Evolutionary conservation across 2,113 vertebrate species (phyloP).

Genomic region (Hemichromis elongatus): DNA sequence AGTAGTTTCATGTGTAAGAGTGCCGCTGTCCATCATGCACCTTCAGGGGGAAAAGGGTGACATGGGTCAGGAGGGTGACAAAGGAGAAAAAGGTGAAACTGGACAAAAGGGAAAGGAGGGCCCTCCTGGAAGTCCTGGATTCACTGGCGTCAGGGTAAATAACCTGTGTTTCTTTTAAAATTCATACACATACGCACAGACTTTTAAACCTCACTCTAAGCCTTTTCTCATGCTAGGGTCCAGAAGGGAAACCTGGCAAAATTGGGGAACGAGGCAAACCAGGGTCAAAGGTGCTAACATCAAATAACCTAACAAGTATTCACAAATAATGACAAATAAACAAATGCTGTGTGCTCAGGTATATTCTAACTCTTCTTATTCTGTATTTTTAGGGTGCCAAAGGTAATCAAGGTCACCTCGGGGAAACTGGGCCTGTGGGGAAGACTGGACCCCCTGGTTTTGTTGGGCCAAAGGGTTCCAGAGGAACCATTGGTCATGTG

Average conservation of each 20-base stretch:
- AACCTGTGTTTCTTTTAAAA: background rate
- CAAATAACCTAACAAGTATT: background rate
- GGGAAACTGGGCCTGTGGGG: constrained; percentile 86
- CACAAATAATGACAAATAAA: background rate
- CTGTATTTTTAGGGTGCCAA: constrained; percentile 81
- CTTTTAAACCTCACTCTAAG: background rate
- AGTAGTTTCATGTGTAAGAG: background rate
- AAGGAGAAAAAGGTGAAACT: constrained; percentile 85
- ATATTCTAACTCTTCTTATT: background rate
- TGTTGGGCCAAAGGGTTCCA: constrained; percentile 90
- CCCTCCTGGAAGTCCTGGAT: constrained; percentile 80
- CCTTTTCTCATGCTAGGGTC: constrained; percentile 74
- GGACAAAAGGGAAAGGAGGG: constrained; percentile 92
- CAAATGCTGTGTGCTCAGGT: background rate
- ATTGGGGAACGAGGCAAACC: constrained; percentile 87
- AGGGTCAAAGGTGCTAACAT: constrained; percentile 83
- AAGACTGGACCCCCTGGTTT: constrained; percentile 82
- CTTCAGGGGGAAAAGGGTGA: constrained; percentile 92
- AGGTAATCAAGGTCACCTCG: constrained; percentile 88
- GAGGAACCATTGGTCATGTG: constrained; percentile 92
- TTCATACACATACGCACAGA: background rate
- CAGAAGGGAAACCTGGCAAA: constrained; percentile 92
- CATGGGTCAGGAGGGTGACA: constrained; percentile 86
- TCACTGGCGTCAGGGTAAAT: constrained; percentile 87
- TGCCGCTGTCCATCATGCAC: background rate